Evolutionary conservation across 2,797 vertebrate genomes (phyloP), one percentile per base, ranked within the genome.

Genomic region (Acanthiza pusilla): DNA sequence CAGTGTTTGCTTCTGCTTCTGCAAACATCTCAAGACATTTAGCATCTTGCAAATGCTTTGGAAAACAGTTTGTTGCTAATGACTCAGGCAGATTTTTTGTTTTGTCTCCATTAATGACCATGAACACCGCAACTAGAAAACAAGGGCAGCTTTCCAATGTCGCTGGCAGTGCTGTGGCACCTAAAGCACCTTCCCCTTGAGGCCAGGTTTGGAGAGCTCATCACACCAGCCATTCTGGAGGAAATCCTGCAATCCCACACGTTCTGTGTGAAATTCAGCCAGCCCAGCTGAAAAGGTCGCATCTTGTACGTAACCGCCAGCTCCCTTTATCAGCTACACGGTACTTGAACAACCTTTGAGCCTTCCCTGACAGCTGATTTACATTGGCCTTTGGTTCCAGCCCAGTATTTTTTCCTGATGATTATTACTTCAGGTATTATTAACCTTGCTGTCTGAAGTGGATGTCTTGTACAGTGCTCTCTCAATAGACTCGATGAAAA

Each of bases 21-120:
- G 66, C 84, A 88, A 95, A 80, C 62, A 94, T 54, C 91, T 92
- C 65, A 57, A 91, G 91, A 92, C 29, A 80, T 89, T 92, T 53
- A 93, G 81, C 68, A 77, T 83, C 65, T 89, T 83, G 51, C 75
- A 88, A 94, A 88, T 38, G 66, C 73, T 82, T 91, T 78, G 61
- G 50, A 87, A 94, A 87, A 92, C 57, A 83, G 85, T 80, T 83
- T 63, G 23, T 65, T 82, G 88, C n/a, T 93, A 94, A 91, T 68
- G 78, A 65, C 36, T 87, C 13, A 13, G 68, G 55, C 36, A 54
- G 55, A 63, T 58, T 76, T 87, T 75, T 85, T 48, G 7, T 42
- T 91, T 93, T 85, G 42, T 51, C 43, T 83, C 36, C 61, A 68
- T 50, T 88, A 79, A 72, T 4, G 30, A 86, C 48, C 4, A 2